Conservation (phyloP, 2,113 vertebrate species). For the Myotis brandtii region DNA sequence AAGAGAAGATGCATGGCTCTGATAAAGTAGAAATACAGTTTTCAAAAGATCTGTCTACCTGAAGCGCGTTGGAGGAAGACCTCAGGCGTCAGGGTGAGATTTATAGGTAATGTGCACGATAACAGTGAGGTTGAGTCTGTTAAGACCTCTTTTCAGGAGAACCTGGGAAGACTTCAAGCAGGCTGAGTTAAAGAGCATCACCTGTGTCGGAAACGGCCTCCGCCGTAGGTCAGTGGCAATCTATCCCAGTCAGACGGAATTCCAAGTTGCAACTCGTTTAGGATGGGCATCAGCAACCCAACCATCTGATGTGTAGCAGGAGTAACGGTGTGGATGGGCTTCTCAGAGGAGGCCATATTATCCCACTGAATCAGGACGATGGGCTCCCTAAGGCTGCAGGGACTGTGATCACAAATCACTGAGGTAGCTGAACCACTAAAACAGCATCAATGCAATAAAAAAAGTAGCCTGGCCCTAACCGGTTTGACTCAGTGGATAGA, state of each 20-base stretch:
- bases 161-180: conserved; percentile 60
- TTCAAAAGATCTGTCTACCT: conserved; percentile 59
- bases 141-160: conserved; percentile 63
- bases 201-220: not conserved
- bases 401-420: conserved; percentile 22
- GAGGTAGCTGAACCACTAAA: conserved; percentile 11
- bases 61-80: not conserved
- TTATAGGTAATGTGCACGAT: conserved; percentile 48
- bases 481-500: too few species aligned
- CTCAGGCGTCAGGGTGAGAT: conserved; percentile 63
- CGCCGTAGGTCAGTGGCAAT: conserved; percentile 53
- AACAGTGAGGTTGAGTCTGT: conserved; percentile 70
- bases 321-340: conserved; percentile 28
- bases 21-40: conserved; percentile 70
- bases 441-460: conserved; percentile 29
- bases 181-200: conserved; percentile 62
- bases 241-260: conserved; percentile 47
- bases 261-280: conserved; percentile 67
- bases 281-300: not conserved
- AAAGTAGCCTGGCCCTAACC: not conserved
- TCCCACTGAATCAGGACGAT: conserved; percentile 37
- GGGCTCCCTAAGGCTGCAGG: not conserved
- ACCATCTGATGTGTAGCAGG: conserved; percentile 11
- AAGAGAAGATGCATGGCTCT: conserved; percentile 64
- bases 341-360: conserved; percentile 45